A percentile compares a stretch with the other conserved stretches of the same genome.
Evolutionary conservation across 2,113 vertebrate genomes (phyloP).

Genomic region (Larimichthys crocea): DNA sequence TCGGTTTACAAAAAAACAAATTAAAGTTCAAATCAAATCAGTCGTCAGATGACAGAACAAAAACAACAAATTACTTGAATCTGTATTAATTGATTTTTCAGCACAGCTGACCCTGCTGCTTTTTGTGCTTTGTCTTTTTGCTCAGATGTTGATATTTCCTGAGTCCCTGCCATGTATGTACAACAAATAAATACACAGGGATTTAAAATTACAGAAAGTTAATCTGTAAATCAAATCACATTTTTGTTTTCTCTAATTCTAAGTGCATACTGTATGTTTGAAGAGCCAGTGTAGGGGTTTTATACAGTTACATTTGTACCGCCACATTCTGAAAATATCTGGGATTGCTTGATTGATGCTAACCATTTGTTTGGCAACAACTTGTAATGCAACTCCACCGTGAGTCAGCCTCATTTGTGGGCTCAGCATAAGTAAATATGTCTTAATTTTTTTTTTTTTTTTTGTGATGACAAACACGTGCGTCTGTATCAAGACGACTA

Average conservation of each 20-base stretch:
- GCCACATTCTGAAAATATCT: neutral
- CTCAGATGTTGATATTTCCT: slow-evolving; percentile 35
- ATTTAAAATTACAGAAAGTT: neutral
- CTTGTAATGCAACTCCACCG: neutral
- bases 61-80: slow-evolving; percentile 24
- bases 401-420: neutral
- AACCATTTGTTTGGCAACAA: slow-evolving; percentile 20
- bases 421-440: slow-evolving; percentile 8
- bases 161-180: slow-evolving; percentile 15
- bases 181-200: slow-evolving; percentile 18
- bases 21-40: slow-evolving; percentile 20
- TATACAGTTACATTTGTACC: neutral
- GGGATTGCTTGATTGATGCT: slow-evolving; percentile 17
- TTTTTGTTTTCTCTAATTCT: neutral
- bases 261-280: neutral
- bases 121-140: slow-evolving; percentile 31
- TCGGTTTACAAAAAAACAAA: slow-evolving; percentile 48
- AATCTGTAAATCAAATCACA: neutral
- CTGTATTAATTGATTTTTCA: slow-evolving; percentile 26
- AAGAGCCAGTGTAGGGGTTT: neutral
- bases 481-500: slow-evolving; percentile 34
- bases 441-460: slow-evolving; percentile 57
- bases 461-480: slow-evolving; percentile 34
- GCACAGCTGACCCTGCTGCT: slow-evolving; percentile 32
- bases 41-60: neutral